A percentile compares a stretch with the other conserved stretches of the same genome.
Evolutionary conservation across 2,797 vertebrate genomes (phyloP).

Genomic region (Acanthurus leucopareius): DNA sequence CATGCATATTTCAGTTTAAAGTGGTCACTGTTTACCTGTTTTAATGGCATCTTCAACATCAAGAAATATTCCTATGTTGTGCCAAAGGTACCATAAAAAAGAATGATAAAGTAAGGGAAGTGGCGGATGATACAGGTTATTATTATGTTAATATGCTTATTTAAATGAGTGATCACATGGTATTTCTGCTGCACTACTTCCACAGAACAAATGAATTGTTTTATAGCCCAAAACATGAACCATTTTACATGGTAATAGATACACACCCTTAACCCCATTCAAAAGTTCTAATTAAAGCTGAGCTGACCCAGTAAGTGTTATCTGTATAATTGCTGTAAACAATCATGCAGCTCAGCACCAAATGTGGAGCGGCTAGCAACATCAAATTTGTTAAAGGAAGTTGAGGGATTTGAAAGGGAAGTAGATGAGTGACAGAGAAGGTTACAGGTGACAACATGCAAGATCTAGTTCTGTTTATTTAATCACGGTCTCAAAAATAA

Average conservation of each 20-base stretch:
- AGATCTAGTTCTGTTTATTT: constrained; percentile 12
- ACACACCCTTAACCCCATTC: not conserved
- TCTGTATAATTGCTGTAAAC: not conserved
- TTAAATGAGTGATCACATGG: not conserved
- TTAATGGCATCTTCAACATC: not conserved
- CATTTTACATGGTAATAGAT: not conserved
- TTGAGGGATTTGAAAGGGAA: constrained; percentile 26
- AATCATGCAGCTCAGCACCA: not conserved
- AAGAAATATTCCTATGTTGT: not conserved
- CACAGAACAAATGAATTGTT: not conserved
- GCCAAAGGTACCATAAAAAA: not conserved
- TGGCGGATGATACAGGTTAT: not conserved
- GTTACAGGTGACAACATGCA: not conserved
- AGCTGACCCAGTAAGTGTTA: not conserved
- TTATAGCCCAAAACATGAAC: constrained; percentile 27
- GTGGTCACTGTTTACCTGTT: constrained; percentile 1
- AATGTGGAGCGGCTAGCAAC: not conserved
- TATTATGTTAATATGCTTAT: too few relatives aligned
- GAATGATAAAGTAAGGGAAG: not conserved
- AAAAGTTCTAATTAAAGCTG: not conserved
- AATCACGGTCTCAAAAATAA: not conserved
- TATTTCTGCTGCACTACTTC: not conserved
- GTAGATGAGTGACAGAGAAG: constrained; percentile 3
- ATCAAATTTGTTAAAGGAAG: constrained; percentile 21
- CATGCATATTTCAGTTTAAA: not conserved